Evolutionary conservation across 2,888 invertebrate genomes (phyloP).

Genomic region (Morpho deidamia): DNA sequence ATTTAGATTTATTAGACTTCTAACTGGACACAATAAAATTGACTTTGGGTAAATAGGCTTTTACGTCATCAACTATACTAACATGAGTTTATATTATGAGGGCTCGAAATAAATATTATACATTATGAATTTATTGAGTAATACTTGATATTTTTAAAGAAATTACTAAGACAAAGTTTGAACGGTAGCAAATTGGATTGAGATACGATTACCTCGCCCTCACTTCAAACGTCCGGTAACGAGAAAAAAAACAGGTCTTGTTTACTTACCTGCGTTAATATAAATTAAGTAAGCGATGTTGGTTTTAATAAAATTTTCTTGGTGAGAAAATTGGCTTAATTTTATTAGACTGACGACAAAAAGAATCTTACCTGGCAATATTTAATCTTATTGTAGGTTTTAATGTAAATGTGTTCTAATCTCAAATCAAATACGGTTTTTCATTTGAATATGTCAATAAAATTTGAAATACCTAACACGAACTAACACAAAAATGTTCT

Average conservation of each 20-base stretch:
- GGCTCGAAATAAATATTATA: neutral
- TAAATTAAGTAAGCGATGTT: neutral
- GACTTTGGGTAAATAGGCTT: no score
- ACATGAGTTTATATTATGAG: neutral
- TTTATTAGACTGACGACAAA: neutral
- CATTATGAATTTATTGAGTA: no score
- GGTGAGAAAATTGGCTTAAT: neutral
- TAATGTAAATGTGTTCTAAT: no score
- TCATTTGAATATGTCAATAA: no score
- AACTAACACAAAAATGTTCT: no score
- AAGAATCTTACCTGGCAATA: neutral
- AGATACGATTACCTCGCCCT: neutral
- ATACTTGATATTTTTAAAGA: neutral
- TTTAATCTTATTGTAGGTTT: no score
- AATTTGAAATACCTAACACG: no score
- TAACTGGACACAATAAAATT: no score
- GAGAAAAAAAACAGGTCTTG: neutral
- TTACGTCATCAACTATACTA: neutral
- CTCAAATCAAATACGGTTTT: no score
- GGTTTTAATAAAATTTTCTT: neutral
- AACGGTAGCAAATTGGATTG: constrained; percentile 1
- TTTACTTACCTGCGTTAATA: constrained; percentile 1
- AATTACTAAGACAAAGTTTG: neutral
- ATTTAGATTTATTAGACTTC: no score
- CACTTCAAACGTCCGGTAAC: neutral